Evolutionary conservation across 2,888 invertebrate species (phyloP).

Genomic region (Ormyrus nitidulus): DNA sequence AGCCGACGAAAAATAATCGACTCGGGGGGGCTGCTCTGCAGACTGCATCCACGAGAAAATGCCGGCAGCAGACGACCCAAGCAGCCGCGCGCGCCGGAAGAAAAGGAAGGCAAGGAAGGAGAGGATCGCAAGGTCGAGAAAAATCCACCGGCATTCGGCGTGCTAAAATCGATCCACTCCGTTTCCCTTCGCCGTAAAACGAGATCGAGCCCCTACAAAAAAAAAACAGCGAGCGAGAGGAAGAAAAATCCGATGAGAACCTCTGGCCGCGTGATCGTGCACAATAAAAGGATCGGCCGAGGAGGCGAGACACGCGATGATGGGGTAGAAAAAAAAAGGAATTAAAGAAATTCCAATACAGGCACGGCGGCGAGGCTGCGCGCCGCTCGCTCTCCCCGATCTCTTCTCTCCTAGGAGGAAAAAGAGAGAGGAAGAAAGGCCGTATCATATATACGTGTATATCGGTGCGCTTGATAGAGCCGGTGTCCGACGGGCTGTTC

Average conservation of each 20-base stretch:
- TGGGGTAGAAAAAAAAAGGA: background rate
- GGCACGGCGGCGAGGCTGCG: conserved; percentile 27
- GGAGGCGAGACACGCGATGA: conserved; percentile 1
- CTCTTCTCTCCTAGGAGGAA: no score
- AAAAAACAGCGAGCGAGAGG: background rate
- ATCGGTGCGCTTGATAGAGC: background rate
- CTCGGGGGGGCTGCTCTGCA: background rate
- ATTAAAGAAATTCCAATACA: conserved; percentile 14
- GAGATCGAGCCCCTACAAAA: no score
- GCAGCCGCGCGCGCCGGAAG: background rate
- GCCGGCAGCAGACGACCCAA: background rate
- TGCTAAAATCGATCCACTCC: conserved; percentile 16
- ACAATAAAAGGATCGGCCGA: conserved; percentile 12
- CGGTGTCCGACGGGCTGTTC: conserved; percentile 1
- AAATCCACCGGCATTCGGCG: background rate
- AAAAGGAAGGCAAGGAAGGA: background rate
- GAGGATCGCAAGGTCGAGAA: conserved; percentile 23
- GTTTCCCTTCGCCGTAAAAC: background rate
- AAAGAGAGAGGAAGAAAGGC: no score
- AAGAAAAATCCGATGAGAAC: conserved; percentile 23
- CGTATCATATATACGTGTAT: no score
- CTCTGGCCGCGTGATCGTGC: conserved; percentile 28
- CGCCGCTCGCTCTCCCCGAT: background rate
- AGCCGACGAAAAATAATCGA: background rate
- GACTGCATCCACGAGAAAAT: background rate